A percentile compares a stretch with the other conserved stretches of the same genome.
phyloP scores from a whole-genome alignment of 1,140 invertebrate species.

The Drosophila willistoni region DNA sequence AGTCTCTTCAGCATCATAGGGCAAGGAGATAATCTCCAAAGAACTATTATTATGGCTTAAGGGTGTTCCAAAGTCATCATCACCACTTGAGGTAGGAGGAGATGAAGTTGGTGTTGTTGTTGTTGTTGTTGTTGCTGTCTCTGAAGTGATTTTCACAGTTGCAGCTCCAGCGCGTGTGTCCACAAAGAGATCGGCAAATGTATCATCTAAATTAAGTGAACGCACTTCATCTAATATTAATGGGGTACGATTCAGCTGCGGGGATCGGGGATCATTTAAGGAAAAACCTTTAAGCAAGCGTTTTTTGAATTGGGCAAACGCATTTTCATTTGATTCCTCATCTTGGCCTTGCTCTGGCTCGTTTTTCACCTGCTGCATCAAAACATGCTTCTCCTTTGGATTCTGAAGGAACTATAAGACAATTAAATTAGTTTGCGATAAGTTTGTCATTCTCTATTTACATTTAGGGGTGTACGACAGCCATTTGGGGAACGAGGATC shows the following conservation, averaged over 20 bases:
- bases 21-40: slow-evolving; percentile 58
- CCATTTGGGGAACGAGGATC: slow-evolving; percentile 74
- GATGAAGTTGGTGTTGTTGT: not conserved
- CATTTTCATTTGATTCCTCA: slow-evolving; percentile 38
- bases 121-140: not conserved
- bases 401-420: slow-evolving; percentile 39
- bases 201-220: slow-evolving; percentile 75
- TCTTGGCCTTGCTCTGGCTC: not conserved
- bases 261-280: slow-evolving; percentile 83
- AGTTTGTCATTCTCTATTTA: slow-evolving; percentile 34
- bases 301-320: slow-evolving; percentile 58
- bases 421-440: not conserved
- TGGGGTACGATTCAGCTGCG: slow-evolving; percentile 83
- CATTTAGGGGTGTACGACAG: slow-evolving; percentile 70
- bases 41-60: slow-evolving; percentile 56
- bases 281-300: slow-evolving; percentile 71
- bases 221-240: slow-evolving; percentile 81
- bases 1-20: slow-evolving; percentile 66
- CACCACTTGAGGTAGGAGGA: not conserved
- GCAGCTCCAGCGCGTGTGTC: slow-evolving; percentile 50
- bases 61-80: slow-evolving; percentile 30
- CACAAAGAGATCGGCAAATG: slow-evolving; percentile 76
- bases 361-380: not conserved
- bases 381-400: not conserved
- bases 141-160: not conserved